A percentile compares a stretch with the other conserved stretches of the same genome.
Conservation (phyloP, 2,797 vertebrate genomes). For the Botia almorhae region DNA sequence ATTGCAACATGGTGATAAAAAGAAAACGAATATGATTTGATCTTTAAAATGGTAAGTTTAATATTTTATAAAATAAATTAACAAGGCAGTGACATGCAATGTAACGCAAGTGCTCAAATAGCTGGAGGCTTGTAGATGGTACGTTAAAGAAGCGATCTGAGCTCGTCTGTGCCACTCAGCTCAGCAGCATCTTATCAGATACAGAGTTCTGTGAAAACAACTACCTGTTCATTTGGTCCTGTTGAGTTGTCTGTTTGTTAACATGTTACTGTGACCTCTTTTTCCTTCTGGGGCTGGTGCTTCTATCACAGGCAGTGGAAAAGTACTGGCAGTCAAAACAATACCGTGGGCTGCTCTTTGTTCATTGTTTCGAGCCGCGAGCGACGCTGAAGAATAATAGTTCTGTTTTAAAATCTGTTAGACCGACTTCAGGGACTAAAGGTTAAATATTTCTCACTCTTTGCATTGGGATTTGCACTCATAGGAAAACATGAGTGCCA, state of each 20-base stretch:
- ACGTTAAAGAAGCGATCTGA: not conserved
- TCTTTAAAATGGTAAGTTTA: no score
- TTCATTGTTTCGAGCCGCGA: conserved; percentile 72
- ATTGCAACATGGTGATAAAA: no score
- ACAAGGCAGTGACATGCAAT: not conserved
- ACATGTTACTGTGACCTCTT: conserved; percentile 22
- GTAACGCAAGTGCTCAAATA: not conserved
- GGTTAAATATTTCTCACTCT: not conserved
- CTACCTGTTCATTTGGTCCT: not conserved
- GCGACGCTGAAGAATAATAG: conserved; percentile 16
- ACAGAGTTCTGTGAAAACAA: not conserved
- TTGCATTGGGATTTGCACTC: conserved; percentile 7
- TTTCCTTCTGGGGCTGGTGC: conserved; percentile 65
- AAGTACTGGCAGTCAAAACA: conserved; percentile 75
- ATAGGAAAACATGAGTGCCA: not conserved
- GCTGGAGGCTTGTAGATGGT: not conserved
- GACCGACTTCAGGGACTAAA: not conserved
- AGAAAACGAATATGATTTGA: no score
- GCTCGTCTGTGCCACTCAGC: not conserved
- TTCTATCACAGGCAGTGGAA: conserved; percentile 77
- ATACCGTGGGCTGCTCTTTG: conserved; percentile 69
- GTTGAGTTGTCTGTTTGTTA: not conserved
- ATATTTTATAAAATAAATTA: no score
- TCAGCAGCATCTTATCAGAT: not conserved
- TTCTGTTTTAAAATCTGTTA: conserved; percentile 38